Evolutionary conservation across 2,888 invertebrate genomes (phyloP), one percentile per base, ranked within the genome.

Genomic region (Cyaniris semiargus): DNA sequence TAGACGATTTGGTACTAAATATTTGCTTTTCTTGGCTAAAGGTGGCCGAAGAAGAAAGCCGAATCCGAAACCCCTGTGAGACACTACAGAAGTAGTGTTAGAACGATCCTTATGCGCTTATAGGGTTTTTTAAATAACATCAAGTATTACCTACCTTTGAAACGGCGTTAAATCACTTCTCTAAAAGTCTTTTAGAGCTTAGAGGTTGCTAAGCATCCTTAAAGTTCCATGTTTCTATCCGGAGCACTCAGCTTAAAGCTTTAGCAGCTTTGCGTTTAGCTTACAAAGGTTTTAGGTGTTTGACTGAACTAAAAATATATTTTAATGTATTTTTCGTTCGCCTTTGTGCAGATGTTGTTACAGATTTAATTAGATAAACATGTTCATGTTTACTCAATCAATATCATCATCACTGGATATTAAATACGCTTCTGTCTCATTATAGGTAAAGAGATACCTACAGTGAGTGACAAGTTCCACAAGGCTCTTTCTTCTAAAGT

Each of bases 161-260:
- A 66, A 66, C 66, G 66, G 66, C 31, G 27, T 31, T 18, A 66
- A 66, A 66, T 66, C 66, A 7, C n/a, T 18, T 38, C n/a, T 8
- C 38, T 71, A n/a, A 71, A 34, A 71, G 38, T 8, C 71, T 71
- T 71, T 71, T 38, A 71, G 71, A 71, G 71, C 71, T 71, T 71
- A 71, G 38, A 38, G 71, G 71, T 38, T 21, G 71, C 38, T 38
- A 71, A 71, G 71, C 38, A 38, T 71, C 71, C 71, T 71, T 38
- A 38, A 38, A 38, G 34, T 21, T 21, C 38, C 71, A 34, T 71
- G 71, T 71, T 71, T 71, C 71, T 21, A 71, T 71, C 70, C 34
- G n/a, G 38, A 71, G 71, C 71, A 71, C 71, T 38, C 71, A 38
- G 71, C 38, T 71, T 71, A 71, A 38, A 71, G 71, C 71, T 71